phyloP scores from a whole-genome alignment of 2,888 invertebrate species.

The Epistrophe eligans region DNA sequence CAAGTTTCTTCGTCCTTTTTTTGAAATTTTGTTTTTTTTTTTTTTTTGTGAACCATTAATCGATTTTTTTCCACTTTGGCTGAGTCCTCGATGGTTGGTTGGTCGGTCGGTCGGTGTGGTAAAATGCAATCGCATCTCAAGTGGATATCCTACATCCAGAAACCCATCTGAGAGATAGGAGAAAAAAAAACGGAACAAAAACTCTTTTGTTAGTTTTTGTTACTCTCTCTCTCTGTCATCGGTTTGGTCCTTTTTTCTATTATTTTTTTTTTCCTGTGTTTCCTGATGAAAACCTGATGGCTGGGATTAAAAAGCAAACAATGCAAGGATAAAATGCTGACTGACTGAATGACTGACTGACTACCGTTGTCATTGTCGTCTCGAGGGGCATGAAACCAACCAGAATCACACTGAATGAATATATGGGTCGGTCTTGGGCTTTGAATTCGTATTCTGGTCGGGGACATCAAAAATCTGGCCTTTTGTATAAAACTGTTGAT shows the following conservation, averaged over 20 bases:
- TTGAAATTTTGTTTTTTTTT: not conserved
- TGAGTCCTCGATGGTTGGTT: constrained; percentile 34
- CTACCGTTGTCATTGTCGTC: constrained; percentile 29
- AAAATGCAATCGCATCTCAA: constrained; percentile 58
- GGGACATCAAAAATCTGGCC: constrained; percentile 42
- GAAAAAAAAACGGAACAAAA: not conserved
- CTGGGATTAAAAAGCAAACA: constrained; percentile 59
- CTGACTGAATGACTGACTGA: constrained; percentile 40
- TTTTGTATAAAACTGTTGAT: constrained; percentile 69
- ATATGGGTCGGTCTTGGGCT: constrained; percentile 47
- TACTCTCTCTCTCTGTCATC: constrained; percentile 39
- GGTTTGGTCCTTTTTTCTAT: constrained; percentile 10
- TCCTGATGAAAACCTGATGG: constrained; percentile 38
- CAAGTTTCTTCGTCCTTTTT: constrained; percentile 22
- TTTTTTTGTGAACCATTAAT: constrained; percentile 42
- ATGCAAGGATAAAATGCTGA: constrained; percentile 54
- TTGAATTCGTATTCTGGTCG: constrained; percentile 1
- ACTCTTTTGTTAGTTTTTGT: constrained; percentile 60
- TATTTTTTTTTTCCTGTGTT: not conserved
- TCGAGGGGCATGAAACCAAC: constrained; percentile 11
- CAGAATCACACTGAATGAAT: constrained; percentile 37
- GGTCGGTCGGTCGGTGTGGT: constrained; percentile 26
- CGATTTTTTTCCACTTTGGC: constrained; percentile 63
- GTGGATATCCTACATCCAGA: constrained; percentile 34
- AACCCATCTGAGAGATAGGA: constrained; percentile 8